Base-by-base conservation (phyloP, 1,140 invertebrate genomes). In the Temnothorax curvispinosus region DNA sequence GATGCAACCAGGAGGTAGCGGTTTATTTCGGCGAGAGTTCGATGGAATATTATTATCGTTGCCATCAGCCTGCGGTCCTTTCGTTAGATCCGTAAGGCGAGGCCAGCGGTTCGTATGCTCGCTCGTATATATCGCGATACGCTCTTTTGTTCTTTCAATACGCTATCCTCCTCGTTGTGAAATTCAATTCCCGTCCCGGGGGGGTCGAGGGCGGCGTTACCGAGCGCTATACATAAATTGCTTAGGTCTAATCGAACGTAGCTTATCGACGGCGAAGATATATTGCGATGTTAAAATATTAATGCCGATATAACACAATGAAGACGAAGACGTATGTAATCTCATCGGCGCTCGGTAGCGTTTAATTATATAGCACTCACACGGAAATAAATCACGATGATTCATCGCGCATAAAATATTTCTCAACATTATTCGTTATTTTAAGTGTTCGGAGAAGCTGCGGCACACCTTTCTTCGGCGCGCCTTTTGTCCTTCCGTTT, bases 21-120 rank as follows among this genome's bases (percentile, higher is more conserved):
- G 38, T 82, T 82, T 58, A 82, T 74, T 74, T 74, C 54, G n/a
- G 27, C 27, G 47, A 47, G 21, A 74, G 67, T 82, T 74, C 67
- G 67, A 82, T 82, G 67, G 52, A 74, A 82, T 82, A 82, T 84
- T 84, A 84, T 74, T 75, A 84, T 75, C 27, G 54, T 47, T 27
- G 47, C 77, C 64, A 21, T 21, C 21, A 15, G 62, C 62, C 62
- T 58, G 35, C 52, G 52, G 11, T 74, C 13, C 54, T 60, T 35
- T 74, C 54, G 54, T 72, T 38, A 54, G 50, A n/a, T 60, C 9
- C 41, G 27, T 38, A 75, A 84, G 35, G 15, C 13, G 54, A 62
- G n/a, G 27, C 18, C 7, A 41, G 27, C 54, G 65, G 7, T 41
- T 67, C 18, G 11, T 38, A 27, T 27, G 7, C 47, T 3, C 41